Conservation (phyloP, 2,113 vertebrate species). For the Misgurnus anguillicaudatus region DNA sequence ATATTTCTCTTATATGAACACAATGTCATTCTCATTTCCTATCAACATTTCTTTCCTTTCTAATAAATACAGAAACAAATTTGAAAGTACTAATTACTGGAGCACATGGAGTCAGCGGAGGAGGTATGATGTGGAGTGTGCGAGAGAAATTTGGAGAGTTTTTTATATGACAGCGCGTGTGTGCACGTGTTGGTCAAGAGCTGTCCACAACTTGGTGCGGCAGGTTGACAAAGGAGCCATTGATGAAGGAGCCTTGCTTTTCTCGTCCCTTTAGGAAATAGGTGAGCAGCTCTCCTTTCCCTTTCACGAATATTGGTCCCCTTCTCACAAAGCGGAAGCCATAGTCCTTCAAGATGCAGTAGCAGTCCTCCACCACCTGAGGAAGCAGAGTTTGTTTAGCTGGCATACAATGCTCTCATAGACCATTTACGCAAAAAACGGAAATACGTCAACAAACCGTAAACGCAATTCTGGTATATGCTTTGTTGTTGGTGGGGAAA, state of each 20-base stretch:
- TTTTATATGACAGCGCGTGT: constrained; percentile 22
- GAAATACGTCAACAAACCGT: too few species aligned
- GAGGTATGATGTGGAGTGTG: constrained; percentile 29
- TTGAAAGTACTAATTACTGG: constrained; percentile 37
- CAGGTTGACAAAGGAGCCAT: constrained; percentile 84
- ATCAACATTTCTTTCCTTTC: neutral
- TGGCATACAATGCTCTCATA: neutral
- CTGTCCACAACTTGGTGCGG: constrained; percentile 95
- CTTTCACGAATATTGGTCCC: constrained; percentile 92
- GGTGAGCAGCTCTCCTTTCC: constrained; percentile 93
- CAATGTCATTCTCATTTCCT: constrained; percentile 9
- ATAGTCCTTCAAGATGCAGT: constrained; percentile 88
- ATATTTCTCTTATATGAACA: constrained; percentile 39
- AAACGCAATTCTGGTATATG: too few species aligned
- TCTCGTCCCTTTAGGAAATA: constrained; percentile 93
- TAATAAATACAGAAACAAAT: constrained; percentile 33
- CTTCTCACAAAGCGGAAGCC: constrained; percentile 92
- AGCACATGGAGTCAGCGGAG: constrained; percentile 27
- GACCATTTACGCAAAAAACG: too few species aligned
- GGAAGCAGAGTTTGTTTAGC: constrained; percentile 46
- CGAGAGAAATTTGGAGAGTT: neutral
- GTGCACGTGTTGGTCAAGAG: constrained; percentile 68
- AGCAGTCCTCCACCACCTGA: constrained; percentile 95
- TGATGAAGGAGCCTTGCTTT: constrained; percentile 85
- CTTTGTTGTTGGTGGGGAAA: too few species aligned